These are phyloP conservation scores for Clarias macrocephalus DNA, from an alignment of 2,113 vertebrate species.

Conservation along the genomic window DNA sequence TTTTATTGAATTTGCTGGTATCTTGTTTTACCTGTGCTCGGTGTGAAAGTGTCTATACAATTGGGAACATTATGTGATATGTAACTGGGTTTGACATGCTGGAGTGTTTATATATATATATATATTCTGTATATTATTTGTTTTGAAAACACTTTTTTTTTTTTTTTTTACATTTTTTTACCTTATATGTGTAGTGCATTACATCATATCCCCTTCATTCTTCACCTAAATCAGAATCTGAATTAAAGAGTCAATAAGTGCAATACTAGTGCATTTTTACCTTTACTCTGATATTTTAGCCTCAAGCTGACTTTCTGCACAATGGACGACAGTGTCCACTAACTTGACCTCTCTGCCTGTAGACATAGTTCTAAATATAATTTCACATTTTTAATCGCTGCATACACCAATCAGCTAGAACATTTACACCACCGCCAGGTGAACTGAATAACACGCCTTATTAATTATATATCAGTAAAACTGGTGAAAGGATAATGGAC, in stretches of 20 bases:
- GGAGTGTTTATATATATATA: neutral
- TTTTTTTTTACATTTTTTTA: neutral
- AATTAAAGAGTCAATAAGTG: neutral
- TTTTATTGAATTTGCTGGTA: neutral
- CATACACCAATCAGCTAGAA: no score
- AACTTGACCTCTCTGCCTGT: neutral
- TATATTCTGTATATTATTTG: neutral
- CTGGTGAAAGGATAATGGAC: no score
- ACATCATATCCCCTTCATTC: neutral
- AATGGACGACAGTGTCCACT: neutral
- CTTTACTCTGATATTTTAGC: neutral
- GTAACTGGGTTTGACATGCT: constrained; percentile 1
- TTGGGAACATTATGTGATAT: constrained; percentile 4
- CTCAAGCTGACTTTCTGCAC: neutral
- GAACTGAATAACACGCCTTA: no score
- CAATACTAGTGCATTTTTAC: neutral
- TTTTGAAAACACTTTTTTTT: neutral
- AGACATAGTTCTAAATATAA: neutral
- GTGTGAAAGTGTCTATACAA: neutral
- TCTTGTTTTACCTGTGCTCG: neutral
- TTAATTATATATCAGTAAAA: no score
- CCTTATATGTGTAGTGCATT: neutral
- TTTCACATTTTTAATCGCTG: neutral
- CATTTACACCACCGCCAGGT: no score
- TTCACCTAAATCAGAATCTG: neutral